A percentile compares a stretch with the other conserved stretches of the same genome.
Conservation (phyloP, 2,797 vertebrate genomes). For the Sebastes vulpes region DNA sequence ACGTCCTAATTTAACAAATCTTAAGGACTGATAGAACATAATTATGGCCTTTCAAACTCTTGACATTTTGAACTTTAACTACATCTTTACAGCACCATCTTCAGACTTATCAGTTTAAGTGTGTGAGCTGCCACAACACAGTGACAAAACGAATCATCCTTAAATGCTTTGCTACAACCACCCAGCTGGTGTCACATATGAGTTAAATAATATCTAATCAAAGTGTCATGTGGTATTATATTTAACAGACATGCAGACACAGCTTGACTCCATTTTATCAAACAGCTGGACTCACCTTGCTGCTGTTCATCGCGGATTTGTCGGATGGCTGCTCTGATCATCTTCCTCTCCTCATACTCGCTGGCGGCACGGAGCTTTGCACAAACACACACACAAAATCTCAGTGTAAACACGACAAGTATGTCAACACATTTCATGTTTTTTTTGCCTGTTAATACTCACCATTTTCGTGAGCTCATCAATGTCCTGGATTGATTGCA, state of each 20-base stretch:
- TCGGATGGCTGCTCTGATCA: conserved; percentile 94
- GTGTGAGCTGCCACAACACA: neutral
- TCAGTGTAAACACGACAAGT: neutral
- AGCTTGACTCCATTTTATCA: neutral
- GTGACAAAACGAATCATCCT: neutral
- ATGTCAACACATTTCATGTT: neutral
- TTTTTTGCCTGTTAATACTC: conserved; percentile 26
- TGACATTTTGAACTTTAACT: neutral
- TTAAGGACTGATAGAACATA: neutral
- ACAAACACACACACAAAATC: neutral
- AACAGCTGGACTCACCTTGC: conserved; percentile 82
- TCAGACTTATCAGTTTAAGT: neutral
- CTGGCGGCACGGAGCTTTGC: conserved; percentile 88
- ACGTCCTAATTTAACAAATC: neutral
- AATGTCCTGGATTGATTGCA: conserved; percentile 89
- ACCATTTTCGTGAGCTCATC: conserved; percentile 94
- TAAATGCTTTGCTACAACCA: neutral
- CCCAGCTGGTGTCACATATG: neutral
- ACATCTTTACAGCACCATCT: neutral
- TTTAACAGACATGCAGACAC: neutral
- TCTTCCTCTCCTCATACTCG: conserved; percentile 95
- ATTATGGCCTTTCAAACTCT: neutral
- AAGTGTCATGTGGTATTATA: neutral
- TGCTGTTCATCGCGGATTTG: conserved; percentile 91
- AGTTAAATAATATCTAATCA: neutral